These are phyloP conservation scores for Temnopleurus reevesii DNA, from an alignment of 53 echinoderm and acorn worm genomes.

Conservation along the genomic window DNA sequence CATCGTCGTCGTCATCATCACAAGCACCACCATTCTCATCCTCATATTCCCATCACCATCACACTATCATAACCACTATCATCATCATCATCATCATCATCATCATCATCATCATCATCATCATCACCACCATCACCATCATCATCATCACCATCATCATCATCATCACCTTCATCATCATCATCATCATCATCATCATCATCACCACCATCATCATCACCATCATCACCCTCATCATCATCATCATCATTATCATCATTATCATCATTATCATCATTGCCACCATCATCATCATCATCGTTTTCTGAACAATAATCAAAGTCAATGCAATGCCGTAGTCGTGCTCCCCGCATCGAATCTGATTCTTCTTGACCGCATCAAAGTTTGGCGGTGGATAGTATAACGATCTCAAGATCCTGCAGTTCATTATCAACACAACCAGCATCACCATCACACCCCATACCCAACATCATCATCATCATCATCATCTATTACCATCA, in stretches of 20 bases:
- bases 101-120: slow-evolving; percentile 32
- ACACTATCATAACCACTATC: no score
- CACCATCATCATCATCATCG: slow-evolving; percentile 38
- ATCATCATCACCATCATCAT: no score
- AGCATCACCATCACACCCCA: no score
- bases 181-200: neutral
- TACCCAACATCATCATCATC: no score
- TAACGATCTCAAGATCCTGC: slow-evolving; percentile 52
- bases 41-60: no score
- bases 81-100: no score
- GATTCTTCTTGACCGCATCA: slow-evolving; percentile 63
- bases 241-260: neutral
- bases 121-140: neutral
- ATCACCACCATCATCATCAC: slow-evolving; percentile 12
- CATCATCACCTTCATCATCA: no score
- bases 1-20: no score
- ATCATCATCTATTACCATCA: no score
- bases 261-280: slow-evolving; percentile 45
- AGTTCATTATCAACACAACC: slow-evolving; percentile 48
- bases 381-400: slow-evolving; percentile 71
- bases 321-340: no score
- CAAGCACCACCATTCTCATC: no score
- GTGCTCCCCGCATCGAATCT: slow-evolving; percentile 85
- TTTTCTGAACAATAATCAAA: neutral
- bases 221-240: no score